Evolutionary conservation across 1,140 invertebrate species (phyloP).

Genomic region (Procambarus virginalis): DNA sequence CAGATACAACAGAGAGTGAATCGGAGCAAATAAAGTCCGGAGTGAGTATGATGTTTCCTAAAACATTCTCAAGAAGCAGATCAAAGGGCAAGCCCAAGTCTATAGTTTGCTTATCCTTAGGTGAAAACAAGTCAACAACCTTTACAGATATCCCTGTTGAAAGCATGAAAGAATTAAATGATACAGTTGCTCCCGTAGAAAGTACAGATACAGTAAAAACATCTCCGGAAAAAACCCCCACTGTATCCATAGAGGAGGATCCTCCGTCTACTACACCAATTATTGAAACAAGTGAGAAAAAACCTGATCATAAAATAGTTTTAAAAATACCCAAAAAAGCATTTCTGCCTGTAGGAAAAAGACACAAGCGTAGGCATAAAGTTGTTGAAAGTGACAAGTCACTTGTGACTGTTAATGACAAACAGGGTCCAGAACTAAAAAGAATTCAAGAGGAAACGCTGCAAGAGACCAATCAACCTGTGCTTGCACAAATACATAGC

Average conservation of each 20-base stretch:
- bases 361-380: not conserved
- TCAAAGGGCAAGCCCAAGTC: constrained; percentile 1
- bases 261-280: not conserved
- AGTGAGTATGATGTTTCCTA: constrained; percentile 21
- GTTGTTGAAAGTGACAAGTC: not conserved
- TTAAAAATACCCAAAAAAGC: constrained; percentile 49
- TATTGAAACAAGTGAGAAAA: not conserved
- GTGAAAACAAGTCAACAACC: not conserved
- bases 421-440: not conserved
- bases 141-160: not conserved
- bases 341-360: constrained; percentile 18
- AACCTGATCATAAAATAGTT: constrained; percentile 30
- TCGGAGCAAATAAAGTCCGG: constrained; percentile 41
- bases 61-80: constrained; percentile 18
- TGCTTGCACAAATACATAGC: not conserved
- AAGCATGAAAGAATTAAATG: not conserved
- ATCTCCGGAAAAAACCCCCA: not conserved
- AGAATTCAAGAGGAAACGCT: not conserved
- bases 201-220: not conserved
- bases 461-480: not conserved
- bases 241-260: not conserved
- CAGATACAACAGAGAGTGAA: constrained; percentile 61
- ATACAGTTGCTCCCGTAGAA: not conserved
- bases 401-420: not conserved
- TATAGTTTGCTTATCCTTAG: not conserved